Evolutionary conservation across 2,888 invertebrate species (phyloP).

Genomic region (Metacarcinus magister): DNA sequence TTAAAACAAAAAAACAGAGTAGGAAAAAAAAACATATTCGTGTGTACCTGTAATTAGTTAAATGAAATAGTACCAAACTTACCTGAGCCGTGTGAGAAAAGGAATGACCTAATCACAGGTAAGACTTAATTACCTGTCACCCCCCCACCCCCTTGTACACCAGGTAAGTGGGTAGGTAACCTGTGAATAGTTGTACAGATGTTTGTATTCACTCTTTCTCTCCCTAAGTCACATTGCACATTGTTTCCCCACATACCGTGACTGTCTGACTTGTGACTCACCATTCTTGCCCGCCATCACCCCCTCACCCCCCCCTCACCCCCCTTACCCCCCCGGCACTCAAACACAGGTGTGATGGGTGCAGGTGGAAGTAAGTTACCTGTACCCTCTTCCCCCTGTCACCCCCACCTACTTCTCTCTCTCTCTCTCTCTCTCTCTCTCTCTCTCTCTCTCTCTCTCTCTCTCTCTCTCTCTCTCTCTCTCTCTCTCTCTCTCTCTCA

Average conservation of each 20-base stretch:
- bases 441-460: neutral
- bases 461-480: neutral
- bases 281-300: neutral
- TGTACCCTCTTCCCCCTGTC: neutral
- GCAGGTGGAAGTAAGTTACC: neutral
- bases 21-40: neutral
- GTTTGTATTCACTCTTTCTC: neutral
- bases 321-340: neutral
- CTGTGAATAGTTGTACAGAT: conserved; percentile 22
- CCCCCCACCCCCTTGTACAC: neutral
- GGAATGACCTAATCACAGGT: neutral
- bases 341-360: neutral
- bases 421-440: neutral
- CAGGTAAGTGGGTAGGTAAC: conserved; percentile 28
- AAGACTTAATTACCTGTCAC: neutral
- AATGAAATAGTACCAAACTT: neutral
- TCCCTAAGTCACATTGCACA: neutral
- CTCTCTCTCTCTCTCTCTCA: neutral
- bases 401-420: neutral
- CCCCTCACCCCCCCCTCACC: neutral
- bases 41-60: neutral
- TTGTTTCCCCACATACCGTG: neutral
- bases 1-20: neutral
- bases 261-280: neutral
- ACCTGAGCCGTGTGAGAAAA: neutral